These are phyloP conservation scores for Dasysyrphus tricinctus DNA, from an alignment of 2,888 invertebrate genomes.

Conservation along the genomic window DNA sequence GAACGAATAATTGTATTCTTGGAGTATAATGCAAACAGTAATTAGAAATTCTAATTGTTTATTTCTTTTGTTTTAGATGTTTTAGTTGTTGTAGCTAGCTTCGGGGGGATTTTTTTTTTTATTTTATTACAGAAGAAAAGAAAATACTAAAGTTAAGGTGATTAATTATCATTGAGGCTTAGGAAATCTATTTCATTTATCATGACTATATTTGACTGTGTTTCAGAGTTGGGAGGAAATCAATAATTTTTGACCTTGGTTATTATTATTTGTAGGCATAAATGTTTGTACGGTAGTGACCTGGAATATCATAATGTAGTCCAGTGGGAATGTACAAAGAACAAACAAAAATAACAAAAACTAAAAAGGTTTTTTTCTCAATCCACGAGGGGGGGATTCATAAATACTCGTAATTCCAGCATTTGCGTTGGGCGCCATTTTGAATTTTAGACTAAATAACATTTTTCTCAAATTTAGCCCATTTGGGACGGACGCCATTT, in stretches of 20 bases:
- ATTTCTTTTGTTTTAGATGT: slow-evolving; percentile 10
- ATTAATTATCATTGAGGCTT: slow-evolving; percentile 21
- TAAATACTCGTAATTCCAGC: too few species aligned
- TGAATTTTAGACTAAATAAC: too few species aligned
- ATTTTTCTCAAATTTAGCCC: too few species aligned
- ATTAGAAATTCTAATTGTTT: slow-evolving; percentile 46
- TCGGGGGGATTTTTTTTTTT: neutral
- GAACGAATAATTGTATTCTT: slow-evolving; percentile 24
- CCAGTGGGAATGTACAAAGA: too few species aligned
- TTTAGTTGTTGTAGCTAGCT: neutral
- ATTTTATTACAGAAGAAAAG: neutral
- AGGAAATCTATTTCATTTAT: slow-evolving; percentile 6
- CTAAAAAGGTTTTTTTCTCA: too few species aligned
- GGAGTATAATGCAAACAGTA: slow-evolving; percentile 31
- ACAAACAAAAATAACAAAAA: too few species aligned
- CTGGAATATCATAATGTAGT: too few species aligned
- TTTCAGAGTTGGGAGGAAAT: neutral
- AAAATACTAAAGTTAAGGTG: slow-evolving; percentile 2
- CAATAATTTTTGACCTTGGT: neutral
- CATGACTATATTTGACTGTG: neutral
- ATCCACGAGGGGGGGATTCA: too few species aligned
- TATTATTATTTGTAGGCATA: neutral
- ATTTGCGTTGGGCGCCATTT: too few species aligned
- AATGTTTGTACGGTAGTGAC: too few species aligned
- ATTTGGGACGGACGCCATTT: too few species aligned